These are phyloP conservation scores for Electrophaes corylata DNA, from an alignment of 2,888 invertebrate species.

Conservation along the genomic window DNA sequence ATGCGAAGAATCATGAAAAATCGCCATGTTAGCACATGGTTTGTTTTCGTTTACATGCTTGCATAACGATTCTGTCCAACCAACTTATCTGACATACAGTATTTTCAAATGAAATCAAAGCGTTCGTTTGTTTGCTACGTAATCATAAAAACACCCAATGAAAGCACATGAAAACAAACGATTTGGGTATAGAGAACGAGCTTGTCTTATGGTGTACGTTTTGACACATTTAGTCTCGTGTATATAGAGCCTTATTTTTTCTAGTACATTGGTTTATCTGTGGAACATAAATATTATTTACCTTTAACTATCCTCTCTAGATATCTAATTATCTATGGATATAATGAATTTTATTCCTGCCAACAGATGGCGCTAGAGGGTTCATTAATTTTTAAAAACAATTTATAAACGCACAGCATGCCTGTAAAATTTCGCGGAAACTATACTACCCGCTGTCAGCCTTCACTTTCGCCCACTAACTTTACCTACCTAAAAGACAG, in stretches of 20 bases:
- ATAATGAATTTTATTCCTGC: not conserved
- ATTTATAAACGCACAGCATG: no score
- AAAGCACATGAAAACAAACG: conserved; percentile 5
- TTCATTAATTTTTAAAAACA: no score
- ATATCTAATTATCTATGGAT: no score
- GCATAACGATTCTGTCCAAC: not conserved
- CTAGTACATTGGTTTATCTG: no score
- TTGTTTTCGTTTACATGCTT: conserved; percentile 59
- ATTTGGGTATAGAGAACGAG: not conserved
- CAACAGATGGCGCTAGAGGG: conserved; percentile 1
- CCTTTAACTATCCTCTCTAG: no score
- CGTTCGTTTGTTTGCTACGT: not conserved
- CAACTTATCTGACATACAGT: not conserved
- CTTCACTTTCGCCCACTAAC: no score
- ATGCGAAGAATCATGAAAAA: conserved; percentile 74
- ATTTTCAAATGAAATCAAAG: conserved; percentile 1
- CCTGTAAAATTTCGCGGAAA: no score
- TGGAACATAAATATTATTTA: no score
- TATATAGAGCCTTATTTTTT: not conserved
- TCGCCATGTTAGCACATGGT: conserved; percentile 83
- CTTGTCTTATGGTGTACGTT: not conserved
- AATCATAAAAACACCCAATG: not conserved
- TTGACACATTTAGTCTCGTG: not conserved
- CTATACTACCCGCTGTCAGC: no score
- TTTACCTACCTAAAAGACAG: no score